Evolutionary conservation across 2,113 vertebrate species (phyloP).

Genomic region (Mustela lutreola): DNA sequence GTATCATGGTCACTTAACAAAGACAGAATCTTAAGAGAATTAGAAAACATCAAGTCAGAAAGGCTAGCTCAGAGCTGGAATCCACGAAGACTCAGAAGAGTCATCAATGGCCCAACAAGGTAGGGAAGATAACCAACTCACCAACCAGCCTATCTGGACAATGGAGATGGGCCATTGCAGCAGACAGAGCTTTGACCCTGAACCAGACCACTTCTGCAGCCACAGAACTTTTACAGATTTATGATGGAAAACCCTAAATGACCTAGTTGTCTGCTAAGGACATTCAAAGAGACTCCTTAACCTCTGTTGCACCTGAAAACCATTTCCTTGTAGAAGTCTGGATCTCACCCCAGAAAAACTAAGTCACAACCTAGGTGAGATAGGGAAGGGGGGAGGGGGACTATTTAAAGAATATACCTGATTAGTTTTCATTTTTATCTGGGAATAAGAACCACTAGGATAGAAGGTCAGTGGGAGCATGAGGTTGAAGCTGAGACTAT

Average conservation of each 20-base stretch:
- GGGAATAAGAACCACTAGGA: neutral
- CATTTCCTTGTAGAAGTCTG: neutral
- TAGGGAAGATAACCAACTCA: neutral
- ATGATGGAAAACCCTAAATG: neutral
- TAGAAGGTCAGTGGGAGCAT: neutral
- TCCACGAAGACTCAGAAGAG: neutral
- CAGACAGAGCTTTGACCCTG: neutral
- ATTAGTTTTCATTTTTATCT: neutral
- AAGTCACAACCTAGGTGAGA: neutral
- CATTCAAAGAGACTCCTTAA: neutral
- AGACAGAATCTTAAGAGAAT: neutral
- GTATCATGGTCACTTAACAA: neutral
- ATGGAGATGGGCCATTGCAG: neutral
- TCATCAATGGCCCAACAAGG: neutral
- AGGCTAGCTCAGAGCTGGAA: neutral
- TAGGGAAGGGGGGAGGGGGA: neutral
- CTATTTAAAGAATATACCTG: neutral
- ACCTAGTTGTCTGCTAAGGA: neutral
- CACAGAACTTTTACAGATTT: conserved; percentile 14
- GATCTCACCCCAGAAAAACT: neutral
- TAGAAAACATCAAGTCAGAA: neutral
- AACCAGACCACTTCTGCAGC: neutral
- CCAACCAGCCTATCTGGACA: neutral
- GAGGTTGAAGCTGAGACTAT: neutral
- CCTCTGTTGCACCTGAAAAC: neutral